Conservation (phyloP, 2,113 vertebrate species). For the Corythoichthys intestinalis region DNA sequence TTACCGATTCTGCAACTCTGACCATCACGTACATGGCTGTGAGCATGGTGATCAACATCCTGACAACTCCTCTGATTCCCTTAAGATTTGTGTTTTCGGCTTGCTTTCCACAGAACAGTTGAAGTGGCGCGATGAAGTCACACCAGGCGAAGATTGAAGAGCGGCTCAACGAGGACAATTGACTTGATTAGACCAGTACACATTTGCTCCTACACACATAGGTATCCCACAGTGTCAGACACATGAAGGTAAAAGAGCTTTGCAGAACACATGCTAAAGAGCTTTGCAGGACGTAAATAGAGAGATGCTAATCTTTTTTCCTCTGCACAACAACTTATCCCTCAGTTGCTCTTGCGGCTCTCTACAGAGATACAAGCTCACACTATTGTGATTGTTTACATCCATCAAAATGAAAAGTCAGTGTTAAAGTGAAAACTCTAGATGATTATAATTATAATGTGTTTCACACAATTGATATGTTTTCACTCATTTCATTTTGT, state of each 20-base stretch:
- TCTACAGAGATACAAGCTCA: neutral
- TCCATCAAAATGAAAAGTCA: neutral
- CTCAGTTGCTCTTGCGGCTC: constrained; percentile 33
- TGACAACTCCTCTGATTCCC: constrained; percentile 26
- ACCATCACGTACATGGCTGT: constrained; percentile 81
- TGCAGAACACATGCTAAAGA: constrained; percentile 68
- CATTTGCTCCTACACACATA: constrained; percentile 5
- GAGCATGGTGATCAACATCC: constrained; percentile 82
- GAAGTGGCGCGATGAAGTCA: constrained; percentile 14
- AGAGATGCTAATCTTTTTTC: constrained; percentile 66
- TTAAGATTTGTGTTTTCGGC: constrained; percentile 4
- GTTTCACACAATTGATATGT: too few species aligned
- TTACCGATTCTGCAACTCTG: constrained; percentile 76
- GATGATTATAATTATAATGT: too few species aligned
- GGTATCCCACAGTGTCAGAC: constrained; percentile 28
- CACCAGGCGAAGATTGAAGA: constrained; percentile 13
- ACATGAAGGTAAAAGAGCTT: constrained; percentile 68
- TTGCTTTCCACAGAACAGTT: constrained; percentile 16
- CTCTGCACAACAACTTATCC: constrained; percentile 52
- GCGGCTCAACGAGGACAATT: constrained; percentile 10
- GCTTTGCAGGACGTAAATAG: constrained; percentile 75
- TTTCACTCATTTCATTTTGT: too few species aligned
- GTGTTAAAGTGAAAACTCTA: too few species aligned
- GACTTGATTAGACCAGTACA: constrained; percentile 16
- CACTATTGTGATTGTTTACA: neutral